These are phyloP conservation scores for Epirrhoe tristata DNA, from an alignment of 2,888 invertebrate species.

Conservation along the genomic window DNA sequence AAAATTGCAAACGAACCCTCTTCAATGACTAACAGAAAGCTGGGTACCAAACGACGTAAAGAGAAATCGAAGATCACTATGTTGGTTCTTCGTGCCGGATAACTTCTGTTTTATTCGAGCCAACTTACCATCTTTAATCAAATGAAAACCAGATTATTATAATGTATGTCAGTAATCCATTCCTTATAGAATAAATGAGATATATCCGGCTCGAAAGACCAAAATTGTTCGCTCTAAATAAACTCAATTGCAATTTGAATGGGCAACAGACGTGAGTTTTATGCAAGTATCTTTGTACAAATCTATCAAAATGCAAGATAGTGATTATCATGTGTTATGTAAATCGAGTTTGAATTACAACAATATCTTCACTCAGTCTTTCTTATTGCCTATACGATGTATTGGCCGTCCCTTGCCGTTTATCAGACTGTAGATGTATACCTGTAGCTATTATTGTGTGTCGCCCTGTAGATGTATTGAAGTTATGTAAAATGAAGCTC, in stretches of 20 bases:
- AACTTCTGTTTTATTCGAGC: not conserved
- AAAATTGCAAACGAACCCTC: slow-evolving; percentile 24
- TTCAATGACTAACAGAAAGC: not conserved
- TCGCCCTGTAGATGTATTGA: slow-evolving; percentile 61
- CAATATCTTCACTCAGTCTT: not conserved
- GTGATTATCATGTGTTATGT: not conserved
- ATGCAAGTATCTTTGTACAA: not conserved
- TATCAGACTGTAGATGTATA: slow-evolving; percentile 76
- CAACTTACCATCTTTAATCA: not conserved
- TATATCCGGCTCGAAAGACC: slow-evolving; percentile 33
- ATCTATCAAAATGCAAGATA: not conserved
- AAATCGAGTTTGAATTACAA: not conserved
- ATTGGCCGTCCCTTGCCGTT: slow-evolving; percentile 67
- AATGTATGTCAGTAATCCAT: not conserved
- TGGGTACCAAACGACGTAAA: not conserved
- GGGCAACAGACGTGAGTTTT: not conserved
- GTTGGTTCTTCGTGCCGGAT: slow-evolving; percentile 16
- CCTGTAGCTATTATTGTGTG: slow-evolving; percentile 63
- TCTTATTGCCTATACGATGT: slow-evolving; percentile 48
- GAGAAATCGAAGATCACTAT: not conserved
- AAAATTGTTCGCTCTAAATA: slow-evolving; percentile 2
- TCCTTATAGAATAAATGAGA: not conserved
- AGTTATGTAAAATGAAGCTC: slow-evolving; percentile 15
- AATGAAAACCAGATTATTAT: not conserved
- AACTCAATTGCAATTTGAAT: not conserved